Conservation (phyloP, 2,797 vertebrate species). For the Gadopsis marmoratus region DNA sequence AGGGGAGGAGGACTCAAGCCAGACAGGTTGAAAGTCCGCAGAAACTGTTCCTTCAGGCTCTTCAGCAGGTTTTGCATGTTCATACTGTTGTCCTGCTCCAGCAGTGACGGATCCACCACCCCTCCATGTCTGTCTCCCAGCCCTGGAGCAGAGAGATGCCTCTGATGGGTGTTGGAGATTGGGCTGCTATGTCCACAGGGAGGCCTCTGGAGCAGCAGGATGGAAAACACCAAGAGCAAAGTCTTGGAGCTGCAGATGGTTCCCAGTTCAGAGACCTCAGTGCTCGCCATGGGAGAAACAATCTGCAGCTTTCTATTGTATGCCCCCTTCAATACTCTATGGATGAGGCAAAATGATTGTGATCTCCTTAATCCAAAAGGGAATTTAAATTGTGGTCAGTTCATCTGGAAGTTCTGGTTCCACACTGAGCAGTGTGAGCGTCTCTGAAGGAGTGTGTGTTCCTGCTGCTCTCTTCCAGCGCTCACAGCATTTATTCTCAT, state of each 20-base stretch:
- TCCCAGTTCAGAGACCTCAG: slow-evolving; percentile 78
- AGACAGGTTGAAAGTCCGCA: slow-evolving; percentile 93
- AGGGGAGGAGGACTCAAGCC: slow-evolving; percentile 87
- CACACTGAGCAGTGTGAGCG: slow-evolving; percentile 82
- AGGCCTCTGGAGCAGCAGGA: slow-evolving; percentile 70
- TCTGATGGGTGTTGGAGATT: slow-evolving; percentile 87
- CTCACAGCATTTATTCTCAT: slow-evolving; percentile 82
- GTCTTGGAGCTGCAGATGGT: slow-evolving; percentile 76
- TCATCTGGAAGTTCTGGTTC: slow-evolving; percentile 45
- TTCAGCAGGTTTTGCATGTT: slow-evolving; percentile 91
- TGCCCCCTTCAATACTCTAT: slow-evolving; percentile 54
- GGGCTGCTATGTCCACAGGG: slow-evolving; percentile 85
- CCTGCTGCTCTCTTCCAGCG: slow-evolving; percentile 61
- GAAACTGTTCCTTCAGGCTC: slow-evolving; percentile 92
- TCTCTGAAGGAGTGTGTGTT: slow-evolving; percentile 43
- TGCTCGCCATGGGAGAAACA: slow-evolving; percentile 87
- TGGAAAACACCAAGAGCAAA: slow-evolving; percentile 78
- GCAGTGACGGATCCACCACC: slow-evolving; percentile 87
- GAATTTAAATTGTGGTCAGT: slow-evolving; percentile 32
- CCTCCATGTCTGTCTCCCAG: slow-evolving; percentile 88
- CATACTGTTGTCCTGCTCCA: slow-evolving; percentile 88
- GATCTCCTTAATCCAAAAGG: slow-evolving; percentile 37
- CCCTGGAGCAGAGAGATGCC: slow-evolving; percentile 76
- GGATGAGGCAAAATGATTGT: slow-evolving; percentile 26
- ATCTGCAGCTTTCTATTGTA: slow-evolving; percentile 53